Evolutionary conservation across 1,140 invertebrate species (phyloP), one percentile per base, ranked within the genome.

Genomic region (Lasioglossum albipes): DNA sequence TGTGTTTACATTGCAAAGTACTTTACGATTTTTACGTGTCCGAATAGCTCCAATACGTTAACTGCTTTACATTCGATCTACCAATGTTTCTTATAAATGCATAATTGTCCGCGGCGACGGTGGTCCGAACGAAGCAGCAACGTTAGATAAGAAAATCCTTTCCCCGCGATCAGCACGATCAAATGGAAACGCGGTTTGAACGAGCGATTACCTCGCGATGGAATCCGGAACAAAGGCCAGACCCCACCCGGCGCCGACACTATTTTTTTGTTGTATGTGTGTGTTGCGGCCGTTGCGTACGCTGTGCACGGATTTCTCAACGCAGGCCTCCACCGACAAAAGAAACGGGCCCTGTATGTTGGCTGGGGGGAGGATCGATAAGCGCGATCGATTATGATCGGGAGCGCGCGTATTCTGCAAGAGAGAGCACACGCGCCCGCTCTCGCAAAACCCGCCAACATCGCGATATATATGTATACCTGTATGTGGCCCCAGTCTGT

Each of bases 351-450:
- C 57, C 5, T 0, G 7, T 7, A 2, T 36, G 36, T 36, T 36
- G 36, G 20, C 7, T 16, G 62, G 49, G 68, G 73, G 76, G 71
- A 75, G 79, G 75, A 74, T 79, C 82, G 85, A 87, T 80, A 85
- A 87, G 72, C 79, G 36, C 80, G 80, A 66, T 64, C 85, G 86
- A 87, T 87, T 87, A 85, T 81, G 85, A 87, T 87, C 85, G 75
- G 62, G 62, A 71, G 73, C 62, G 18, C 52, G 54, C 45, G 45
- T 49, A 12, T 9, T 49, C 13, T 81, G 79, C 64, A 5, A 36
- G 36, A 36, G 36, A 36, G 36, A 87, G 87, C 87, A 87, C 82
- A 54, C 6, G 13, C 52, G 64, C 61, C 69, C 74, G 76, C 18
- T 67, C 72, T 36, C 36, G 36, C 36, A 36, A 36, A 36, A 36